Base-by-base conservation (phyloP, 2,797 vertebrate species). In the Phrynocephalus forsythii region DNA sequence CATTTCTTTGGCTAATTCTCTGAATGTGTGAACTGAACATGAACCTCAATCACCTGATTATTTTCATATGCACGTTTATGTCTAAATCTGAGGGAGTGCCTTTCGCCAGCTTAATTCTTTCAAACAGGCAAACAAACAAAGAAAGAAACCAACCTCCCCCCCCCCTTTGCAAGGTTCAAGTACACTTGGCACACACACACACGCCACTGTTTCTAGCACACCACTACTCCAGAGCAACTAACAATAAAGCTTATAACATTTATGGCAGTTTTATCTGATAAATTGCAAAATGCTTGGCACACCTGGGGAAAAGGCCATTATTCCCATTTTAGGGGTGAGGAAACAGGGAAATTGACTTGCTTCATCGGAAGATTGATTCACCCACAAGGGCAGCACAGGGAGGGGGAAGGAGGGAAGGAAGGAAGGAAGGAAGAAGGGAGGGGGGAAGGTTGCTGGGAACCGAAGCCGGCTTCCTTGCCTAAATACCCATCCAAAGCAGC, bases 301-400 rank as follows among this genome's bases (percentile, higher is more conserved):
- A 73, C 88, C 88, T 90, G 91, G 89, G 89, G 80, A 60, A n/a
- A 13, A 81, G 56, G 88, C 78, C 87, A 88, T 86, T 91, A 88
- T 82, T 89, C 81, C 79, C 72, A 24, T 1, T 5, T 89, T 1
- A 91, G 63, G 84, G 63, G 79, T 88, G 85, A 89, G 28, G 82
- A 71, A 85, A 0, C 13, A 91, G 84, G 88, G 92, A 84, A 1
- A 1, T 80, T 73, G 84, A 63, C 88, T n/a, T 77, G 84, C 87
- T 88, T 88, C 87, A 85, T 77, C 76, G 28, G 84, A 5, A 0
- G 73, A 72, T 33, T 9, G 0, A 85, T 10, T 3, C 89, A 91
- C 66, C 28, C 50, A 77, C 28, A 85, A 84, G 50, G 82, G 22
- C 71, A 71, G 68, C 30, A 48, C 16, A 16, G 68, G 3, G 66